These are phyloP conservation scores for Dasyurus viverrinus DNA, from an alignment of 2,113 vertebrate species.

Conservation along the genomic window DNA sequence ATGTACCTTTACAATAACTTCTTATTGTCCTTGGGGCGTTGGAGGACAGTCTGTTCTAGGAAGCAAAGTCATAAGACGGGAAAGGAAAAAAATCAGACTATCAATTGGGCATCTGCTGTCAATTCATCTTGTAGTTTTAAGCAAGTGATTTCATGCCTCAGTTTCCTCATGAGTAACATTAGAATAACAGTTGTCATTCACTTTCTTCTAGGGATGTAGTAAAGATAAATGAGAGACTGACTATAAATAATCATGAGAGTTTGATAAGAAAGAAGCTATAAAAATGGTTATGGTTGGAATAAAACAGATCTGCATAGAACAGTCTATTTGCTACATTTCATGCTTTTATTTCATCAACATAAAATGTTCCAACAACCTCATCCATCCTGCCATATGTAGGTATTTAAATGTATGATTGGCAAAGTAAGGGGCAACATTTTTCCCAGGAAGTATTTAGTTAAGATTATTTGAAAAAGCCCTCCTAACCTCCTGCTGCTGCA, in stretches of 20 bases:
- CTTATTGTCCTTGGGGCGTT: background rate
- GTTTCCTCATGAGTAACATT: background rate
- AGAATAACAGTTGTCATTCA: background rate
- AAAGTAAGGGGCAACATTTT: conserved; percentile 7
- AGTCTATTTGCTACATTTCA: background rate
- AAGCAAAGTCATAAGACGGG: background rate
- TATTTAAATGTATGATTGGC: background rate
- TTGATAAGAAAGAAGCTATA: background rate
- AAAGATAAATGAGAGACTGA: background rate
- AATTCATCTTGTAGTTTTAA: fast-evolving
- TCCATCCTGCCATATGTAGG: background rate
- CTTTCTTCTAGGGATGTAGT: background rate
- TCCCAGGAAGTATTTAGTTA: conserved; percentile 35
- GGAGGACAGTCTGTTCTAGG: background rate
- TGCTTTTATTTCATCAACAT: background rate
- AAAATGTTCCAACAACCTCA: background rate
- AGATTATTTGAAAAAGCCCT: conserved; percentile 34
- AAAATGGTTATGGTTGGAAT: background rate
- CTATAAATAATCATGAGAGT: background rate
- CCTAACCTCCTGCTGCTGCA: background rate
- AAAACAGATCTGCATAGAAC: background rate
- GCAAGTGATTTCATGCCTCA: background rate
- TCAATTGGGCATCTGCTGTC: too few species aligned
- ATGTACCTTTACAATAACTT: background rate
- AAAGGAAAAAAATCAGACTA: background rate